Evolutionary conservation across 2,888 invertebrate genomes (phyloP), one percentile per base, ranked within the genome.

Genomic region (Rotaria macrura): DNA sequence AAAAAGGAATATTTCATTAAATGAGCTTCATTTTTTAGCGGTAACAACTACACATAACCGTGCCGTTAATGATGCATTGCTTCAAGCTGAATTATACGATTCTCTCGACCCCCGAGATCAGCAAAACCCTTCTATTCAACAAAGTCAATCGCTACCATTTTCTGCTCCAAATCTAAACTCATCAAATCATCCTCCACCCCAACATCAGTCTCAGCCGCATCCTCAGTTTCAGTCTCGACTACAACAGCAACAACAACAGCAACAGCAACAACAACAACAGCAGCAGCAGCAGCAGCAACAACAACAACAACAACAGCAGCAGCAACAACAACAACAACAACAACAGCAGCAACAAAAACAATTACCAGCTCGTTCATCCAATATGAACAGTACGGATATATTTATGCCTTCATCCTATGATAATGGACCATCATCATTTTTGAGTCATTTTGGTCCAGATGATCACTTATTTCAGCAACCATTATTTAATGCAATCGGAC

Each of bases 391-490:
- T n/a, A 43, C 34, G 2, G 79, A 79, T 43, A 43, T 79, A n/a
- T 79, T 79, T 79, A 25, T 79, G 43, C 79, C 79, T 2, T 43
- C 79, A 43, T 23, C 79, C 23, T 79, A 79, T n/a, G n/a, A 79
- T n/a, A 25, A 3, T 43, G 79, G 79, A 43, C 38, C 79, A 4
- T 40, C 43, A 79, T 40, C 38, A n/a, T 40, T 43, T 43, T 79
- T 34, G 2, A 43, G 34, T 43, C 23, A 79, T 38, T 43, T 38
- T 43, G 79, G 79, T 79, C n/a, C 43, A 43, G 34, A 79, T n/a
- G 79, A 79, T 79, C 79, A 79, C 25, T 14, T 79, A 43, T 79
- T 79, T 43, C 79, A 79, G 6, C 79, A 43, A 79, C 43, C 79
- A 7, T n/a, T 43, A 25, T 43, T 79, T 7, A 79, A 79, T 43